Base-by-base conservation (phyloP, 1,140 invertebrate genomes). In the Homarus americanus region DNA sequence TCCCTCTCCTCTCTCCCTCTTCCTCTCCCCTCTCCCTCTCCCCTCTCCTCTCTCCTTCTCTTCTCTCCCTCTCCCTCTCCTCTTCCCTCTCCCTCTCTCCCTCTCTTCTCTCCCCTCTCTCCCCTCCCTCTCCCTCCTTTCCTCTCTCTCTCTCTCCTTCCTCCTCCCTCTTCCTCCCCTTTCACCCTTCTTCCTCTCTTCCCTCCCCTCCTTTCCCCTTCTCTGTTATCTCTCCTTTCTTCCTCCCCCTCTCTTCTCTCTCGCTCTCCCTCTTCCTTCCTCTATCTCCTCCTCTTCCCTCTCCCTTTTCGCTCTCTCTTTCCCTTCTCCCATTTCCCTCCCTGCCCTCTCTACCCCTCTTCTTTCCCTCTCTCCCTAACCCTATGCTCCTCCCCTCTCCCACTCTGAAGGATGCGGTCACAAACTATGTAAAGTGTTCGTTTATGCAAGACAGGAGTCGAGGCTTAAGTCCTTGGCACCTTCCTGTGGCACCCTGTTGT, bases 21-120 rank as follows among this genome's bases (percentile, higher is more conserved):
- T 80, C 28, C 17, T 66, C 4, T 41, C 20, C 9, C 34, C 9
- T 38, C 20, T 32, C 32, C 49, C 34, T 63, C 34, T 58, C 3
- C 1, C 41, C 69, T 85, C 82, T 72, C 41, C 73, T 38, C 73
- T 40, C 49, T 66, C 49, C 69, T 73, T 28, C 75, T 40, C 24
- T 24, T 85, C 34, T 85, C 40, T 73, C 36, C 15, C 36, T 53
- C 40, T 85, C 82, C 41, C 69, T 85, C 82, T 72, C 41, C 73
- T 38, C 73, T 40, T 75, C 82, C 49, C 69, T 73, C 41, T 85
- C 69, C 24, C 38, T 85, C 34, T 85, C 40, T 73, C 36, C 15
- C 36, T 53, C 34, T 40, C 66, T 72, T 36, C n/a, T 38, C 40
- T 36, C 32, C 38, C 40, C 63, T 40, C 38, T 72, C 34, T 84